A percentile compares a stretch with the other conserved stretches of the same genome.
Conservation (phyloP, 2,113 vertebrate genomes). For the Dromaius novaehollandiae region DNA sequence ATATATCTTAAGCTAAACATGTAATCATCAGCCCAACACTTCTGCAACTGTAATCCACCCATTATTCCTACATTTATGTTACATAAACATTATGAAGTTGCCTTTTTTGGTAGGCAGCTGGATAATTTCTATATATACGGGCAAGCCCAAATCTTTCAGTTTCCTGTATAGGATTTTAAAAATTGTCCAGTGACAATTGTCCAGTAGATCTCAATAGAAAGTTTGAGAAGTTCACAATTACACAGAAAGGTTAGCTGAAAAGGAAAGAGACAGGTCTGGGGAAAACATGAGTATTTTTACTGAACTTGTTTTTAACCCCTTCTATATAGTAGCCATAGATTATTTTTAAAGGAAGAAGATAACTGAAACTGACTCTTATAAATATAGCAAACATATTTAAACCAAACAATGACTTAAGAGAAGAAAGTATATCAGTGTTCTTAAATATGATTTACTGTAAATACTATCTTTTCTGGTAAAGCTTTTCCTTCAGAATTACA, state of each 20-base stretch:
- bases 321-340: neutral
- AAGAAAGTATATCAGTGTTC: neutral
- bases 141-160: neutral
- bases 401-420: neutral
- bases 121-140: neutral
- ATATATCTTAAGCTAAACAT: neutral
- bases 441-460: neutral
- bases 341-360: neutral
- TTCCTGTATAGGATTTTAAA: too few species aligned
- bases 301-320: neutral
- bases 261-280: neutral
- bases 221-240: neutral
- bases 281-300: neutral
- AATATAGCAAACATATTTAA: neutral
- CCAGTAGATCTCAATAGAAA: neutral
- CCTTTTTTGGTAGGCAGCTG: neutral
- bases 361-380: neutral
- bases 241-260: neutral
- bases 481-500: neutral
- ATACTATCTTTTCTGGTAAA: neutral
- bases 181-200: neutral
- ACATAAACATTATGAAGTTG: neutral
- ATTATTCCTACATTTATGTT: neutral
- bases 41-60: neutral
- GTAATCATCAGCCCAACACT: neutral